phyloP scores from a whole-genome alignment of 2,797 vertebrate species.

The Phyllotis vaccarum region DNA sequence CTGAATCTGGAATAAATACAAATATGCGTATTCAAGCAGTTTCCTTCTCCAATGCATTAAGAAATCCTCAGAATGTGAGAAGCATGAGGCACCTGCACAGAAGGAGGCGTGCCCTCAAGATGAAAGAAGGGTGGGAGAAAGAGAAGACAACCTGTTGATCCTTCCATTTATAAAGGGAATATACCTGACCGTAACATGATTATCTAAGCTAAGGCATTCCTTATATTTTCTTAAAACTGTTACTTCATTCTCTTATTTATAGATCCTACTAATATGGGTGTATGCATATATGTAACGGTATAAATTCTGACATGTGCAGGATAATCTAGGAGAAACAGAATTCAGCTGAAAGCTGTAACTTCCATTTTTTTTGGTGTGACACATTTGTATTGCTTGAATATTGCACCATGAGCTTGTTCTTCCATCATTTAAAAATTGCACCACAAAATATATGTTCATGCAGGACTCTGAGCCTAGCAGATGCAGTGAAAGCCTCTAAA shows the following conservation, averaged over 20 bases:
- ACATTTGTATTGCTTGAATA: constrained; percentile 8
- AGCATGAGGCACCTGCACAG: background rate
- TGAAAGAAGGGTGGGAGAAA: background rate
- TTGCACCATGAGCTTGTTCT: background rate
- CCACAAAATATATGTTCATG: background rate
- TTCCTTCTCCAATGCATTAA: background rate
- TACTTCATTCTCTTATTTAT: background rate
- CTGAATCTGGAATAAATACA: background rate
- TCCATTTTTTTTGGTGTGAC: constrained; percentile 2
- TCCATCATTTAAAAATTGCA: constrained; percentile 37
- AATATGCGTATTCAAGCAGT: background rate
- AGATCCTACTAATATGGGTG: background rate
- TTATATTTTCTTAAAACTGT: background rate
- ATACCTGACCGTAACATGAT: background rate
- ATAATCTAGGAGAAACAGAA: background rate
- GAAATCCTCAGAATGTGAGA: background rate
- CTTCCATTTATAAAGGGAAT: background rate
- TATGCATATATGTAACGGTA: background rate
- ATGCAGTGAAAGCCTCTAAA: background rate
- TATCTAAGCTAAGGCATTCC: background rate
- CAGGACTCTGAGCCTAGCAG: background rate
- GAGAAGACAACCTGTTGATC: background rate
- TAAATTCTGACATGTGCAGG: background rate
- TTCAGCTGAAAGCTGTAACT: background rate
- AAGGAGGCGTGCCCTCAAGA: background rate